Conservation (phyloP, 1,140 invertebrate genomes). For the Teleogryllus occipitalis region DNA sequence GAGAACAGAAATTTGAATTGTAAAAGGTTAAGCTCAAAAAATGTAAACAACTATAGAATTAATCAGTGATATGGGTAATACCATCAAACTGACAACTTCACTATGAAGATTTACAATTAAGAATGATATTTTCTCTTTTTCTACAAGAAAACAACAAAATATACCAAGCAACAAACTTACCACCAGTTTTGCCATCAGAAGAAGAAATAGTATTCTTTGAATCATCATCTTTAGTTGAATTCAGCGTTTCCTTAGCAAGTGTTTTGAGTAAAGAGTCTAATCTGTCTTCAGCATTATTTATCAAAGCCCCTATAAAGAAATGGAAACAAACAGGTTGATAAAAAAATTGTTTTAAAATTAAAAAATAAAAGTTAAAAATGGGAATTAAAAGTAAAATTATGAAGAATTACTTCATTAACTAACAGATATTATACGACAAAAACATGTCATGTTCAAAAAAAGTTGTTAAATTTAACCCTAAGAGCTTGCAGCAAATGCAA, state of each 20-base stretch:
- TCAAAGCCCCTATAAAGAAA: neutral
- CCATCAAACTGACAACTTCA: no score
- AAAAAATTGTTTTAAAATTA: neutral
- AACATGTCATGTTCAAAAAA: neutral
- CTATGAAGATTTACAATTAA: no score
- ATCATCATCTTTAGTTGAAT: slow-evolving; percentile 16
- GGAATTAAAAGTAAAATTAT: neutral
- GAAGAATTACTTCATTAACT: neutral
- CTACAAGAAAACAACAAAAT: no score
- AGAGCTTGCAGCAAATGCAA: neutral
- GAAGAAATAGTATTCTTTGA: slow-evolving; percentile 26
- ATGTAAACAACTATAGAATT: no score
- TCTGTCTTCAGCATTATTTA: slow-evolving; percentile 39
- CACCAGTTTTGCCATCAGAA: slow-evolving; percentile 14
- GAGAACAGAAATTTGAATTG: neutral
- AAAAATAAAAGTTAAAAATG: neutral
- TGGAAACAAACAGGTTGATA: neutral
- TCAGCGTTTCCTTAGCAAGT: slow-evolving; percentile 44
- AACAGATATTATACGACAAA: neutral
- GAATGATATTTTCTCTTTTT: no score
- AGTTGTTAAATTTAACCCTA: neutral
- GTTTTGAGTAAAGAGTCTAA: slow-evolving; percentile 54
- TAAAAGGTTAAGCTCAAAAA: no score
- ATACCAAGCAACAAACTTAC: neutral
- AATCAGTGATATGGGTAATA: no score